Evolutionary conservation across 2,888 invertebrate genomes (phyloP).

Genomic region (Trissolcus brochymenae): DNA sequence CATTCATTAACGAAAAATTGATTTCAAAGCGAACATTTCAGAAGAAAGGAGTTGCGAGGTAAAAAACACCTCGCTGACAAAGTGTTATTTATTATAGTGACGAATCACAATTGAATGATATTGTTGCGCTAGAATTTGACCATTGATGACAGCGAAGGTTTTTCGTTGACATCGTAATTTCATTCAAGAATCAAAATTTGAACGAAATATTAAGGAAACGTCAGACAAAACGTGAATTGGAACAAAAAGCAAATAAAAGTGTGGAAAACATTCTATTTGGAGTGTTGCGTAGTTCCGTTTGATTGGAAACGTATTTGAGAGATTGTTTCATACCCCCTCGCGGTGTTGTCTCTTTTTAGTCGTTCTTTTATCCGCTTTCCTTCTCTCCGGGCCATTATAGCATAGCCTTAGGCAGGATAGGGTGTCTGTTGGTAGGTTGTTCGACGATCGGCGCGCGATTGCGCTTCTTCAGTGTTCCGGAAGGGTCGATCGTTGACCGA

Average conservation of each 20-base stretch:
- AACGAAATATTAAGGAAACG: conserved; percentile 8
- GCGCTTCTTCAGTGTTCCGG: conserved; percentile 70
- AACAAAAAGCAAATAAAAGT: conserved; percentile 27
- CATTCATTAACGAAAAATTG: too few species aligned
- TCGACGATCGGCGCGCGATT: conserved; percentile 63
- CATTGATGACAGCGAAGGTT: too few species aligned
- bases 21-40: too few species aligned
- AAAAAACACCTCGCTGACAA: too few species aligned
- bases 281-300: conserved; percentile 28
- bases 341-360: conserved; percentile 15
- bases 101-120: too few species aligned
- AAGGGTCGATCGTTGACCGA: conserved; percentile 77
- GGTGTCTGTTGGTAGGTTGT: conserved; percentile 69
- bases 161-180: too few species aligned
- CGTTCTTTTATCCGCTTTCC: conserved; percentile 50
- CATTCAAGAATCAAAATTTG: background rate
- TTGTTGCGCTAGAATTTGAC: too few species aligned
- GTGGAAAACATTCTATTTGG: conserved; percentile 49
- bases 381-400: conserved; percentile 69
- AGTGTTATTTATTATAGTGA: too few species aligned
- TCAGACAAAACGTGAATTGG: too few species aligned
- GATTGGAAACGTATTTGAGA: conserved; percentile 47
- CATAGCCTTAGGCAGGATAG: conserved; percentile 71
- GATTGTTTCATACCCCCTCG: conserved; percentile 49
- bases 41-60: too few species aligned